phyloP scores from a whole-genome alignment of 2,113 vertebrate species.

The Phalacrocorax brasilianus region DNA sequence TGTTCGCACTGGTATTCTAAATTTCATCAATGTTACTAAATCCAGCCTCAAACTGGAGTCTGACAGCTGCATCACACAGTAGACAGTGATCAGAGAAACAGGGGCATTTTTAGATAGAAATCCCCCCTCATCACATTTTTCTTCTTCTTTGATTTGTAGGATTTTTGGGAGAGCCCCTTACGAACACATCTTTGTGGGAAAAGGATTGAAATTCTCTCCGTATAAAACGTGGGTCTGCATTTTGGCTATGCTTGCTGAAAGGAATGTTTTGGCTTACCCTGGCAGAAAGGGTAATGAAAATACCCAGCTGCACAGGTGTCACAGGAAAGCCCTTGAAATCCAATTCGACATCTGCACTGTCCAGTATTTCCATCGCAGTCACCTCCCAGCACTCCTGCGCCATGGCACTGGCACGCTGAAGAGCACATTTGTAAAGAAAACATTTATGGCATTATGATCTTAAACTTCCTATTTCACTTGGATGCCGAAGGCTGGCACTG shows the following conservation, averaged over 20 bases:
- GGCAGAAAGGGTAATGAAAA: constrained; percentile 64
- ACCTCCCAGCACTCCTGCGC: not conserved
- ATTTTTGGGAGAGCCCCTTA: not conserved
- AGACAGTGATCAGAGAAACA: not conserved
- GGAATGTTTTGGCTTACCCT: constrained; percentile 21
- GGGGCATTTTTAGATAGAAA: not conserved
- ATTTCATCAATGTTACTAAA: not conserved
- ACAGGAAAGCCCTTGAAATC: constrained; percentile 50
- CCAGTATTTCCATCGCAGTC: constrained; percentile 13
- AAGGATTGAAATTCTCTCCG: not conserved
- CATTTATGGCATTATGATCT: not conserved
- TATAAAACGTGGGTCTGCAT: not conserved
- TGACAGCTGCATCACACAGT: not conserved
- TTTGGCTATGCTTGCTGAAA: not conserved
- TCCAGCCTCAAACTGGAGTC: not conserved
- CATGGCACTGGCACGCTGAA: constrained; percentile 12
- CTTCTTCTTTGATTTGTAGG: not conserved
- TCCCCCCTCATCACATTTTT: not conserved
- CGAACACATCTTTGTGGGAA: not conserved
- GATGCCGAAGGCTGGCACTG: not conserved
- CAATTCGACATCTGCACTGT: constrained; percentile 45
- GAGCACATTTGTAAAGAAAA: not conserved
- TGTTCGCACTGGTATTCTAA: not conserved
- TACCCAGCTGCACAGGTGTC: constrained; percentile 49
- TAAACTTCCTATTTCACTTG: not conserved